Base-by-base conservation (phyloP, 2,888 invertebrate genomes). In the Drosophila trichaetosa region DNA sequence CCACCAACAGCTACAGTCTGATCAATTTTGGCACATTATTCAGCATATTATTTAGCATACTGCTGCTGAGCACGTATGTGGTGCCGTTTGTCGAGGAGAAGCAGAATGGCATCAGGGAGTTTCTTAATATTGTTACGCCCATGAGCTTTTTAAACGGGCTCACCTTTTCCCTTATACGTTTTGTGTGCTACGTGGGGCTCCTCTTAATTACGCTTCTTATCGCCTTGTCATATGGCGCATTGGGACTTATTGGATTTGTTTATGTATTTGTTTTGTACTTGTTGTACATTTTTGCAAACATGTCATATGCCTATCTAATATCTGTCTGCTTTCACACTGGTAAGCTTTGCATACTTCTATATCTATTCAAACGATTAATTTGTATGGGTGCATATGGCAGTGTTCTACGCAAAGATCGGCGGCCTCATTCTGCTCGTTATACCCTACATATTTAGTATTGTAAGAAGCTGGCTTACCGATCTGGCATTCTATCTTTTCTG, bases 11-110 rank as follows among this genome's bases (percentile, higher is more conserved):
- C 33, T 70, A 86, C 34, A 88, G 91, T 11, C 59, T 91, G 8
- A 75, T 76, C 5, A 73, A 80, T 56, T 92, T 91, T 51, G 93
- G 91, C 3, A 70, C 84, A 8, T 53, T 92, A 5, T 92, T 87
- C 67, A 84, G 87, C 49, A 61, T 92, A 49, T 74, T 92, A 27
- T 91, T 92, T 8, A 87, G 77, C 51, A 79, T 92, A 6, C 38
- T 92, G 18, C 59, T 93, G 48, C 71, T 93, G 3, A 89, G 80
- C 46, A 91, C 94, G 27, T 93, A 94, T 57, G 81, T 95, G 54
- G 94, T 94, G 78, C 93, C 94, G 57, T 92, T 95, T 51, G 94
- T 95, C 2, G 94, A 95, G 87, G 95, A 95, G 87, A 95, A 95
- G 82, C 93, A 94, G 76, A 93, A 94, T 61, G 95, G 95, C 49